phyloP scores from a whole-genome alignment of 1,140 invertebrate species.

The Drosophila repleta region DNA sequence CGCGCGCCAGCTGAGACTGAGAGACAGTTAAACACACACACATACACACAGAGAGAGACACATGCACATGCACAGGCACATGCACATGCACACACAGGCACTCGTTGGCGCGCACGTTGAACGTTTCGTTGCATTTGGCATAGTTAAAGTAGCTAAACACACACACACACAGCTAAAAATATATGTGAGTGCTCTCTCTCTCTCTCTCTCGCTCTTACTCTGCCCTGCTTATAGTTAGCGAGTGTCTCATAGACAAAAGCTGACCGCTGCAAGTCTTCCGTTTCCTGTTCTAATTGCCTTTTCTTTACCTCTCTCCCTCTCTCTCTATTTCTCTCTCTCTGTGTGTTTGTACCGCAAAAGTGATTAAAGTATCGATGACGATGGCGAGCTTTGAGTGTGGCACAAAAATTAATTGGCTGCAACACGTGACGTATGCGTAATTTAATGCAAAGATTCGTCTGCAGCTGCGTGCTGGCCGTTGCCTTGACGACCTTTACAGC shows the following conservation, averaged over 20 bases:
- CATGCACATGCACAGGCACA: slow-evolving; percentile 12
- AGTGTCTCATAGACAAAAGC: neutral
- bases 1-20: slow-evolving; percentile 35
- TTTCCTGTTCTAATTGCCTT: slow-evolving; percentile 30
- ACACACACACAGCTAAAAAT: slow-evolving; percentile 18
- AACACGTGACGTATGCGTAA: slow-evolving; percentile 77
- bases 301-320: neutral
- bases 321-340: too few relatives aligned
- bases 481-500: slow-evolving; percentile 1
- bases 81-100: slow-evolving; percentile 5
- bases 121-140: slow-evolving; percentile 52
- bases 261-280: slow-evolving; percentile 20
- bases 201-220: slow-evolving; percentile 8
- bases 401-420: slow-evolving; percentile 59
- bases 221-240: slow-evolving; percentile 27
- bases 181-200: neutral
- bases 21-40: slow-evolving; percentile 27
- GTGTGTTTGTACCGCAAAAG: slow-evolving; percentile 14
- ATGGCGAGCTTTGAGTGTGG: slow-evolving; percentile 20
- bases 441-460: slow-evolving; percentile 26
- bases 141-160: slow-evolving; percentile 38
- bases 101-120: slow-evolving; percentile 56
- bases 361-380: slow-evolving; percentile 49
- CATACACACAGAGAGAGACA: slow-evolving; percentile 15
- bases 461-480: neutral